Evolutionary conservation across 2,113 vertebrate species (phyloP).

Genomic region (Pangasianodon hypophthalmus): DNA sequence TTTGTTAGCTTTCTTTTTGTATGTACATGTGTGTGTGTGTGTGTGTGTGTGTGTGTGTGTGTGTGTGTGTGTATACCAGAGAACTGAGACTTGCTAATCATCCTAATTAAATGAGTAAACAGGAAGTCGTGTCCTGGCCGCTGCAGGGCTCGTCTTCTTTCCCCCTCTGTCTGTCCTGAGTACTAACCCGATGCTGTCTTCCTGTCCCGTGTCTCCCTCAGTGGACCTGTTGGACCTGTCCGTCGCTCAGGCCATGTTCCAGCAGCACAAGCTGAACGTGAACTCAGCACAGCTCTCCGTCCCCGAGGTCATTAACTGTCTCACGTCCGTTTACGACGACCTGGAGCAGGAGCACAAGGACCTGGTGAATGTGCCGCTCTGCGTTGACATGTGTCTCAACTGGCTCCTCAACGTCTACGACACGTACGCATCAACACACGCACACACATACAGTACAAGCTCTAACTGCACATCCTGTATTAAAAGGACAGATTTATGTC

Average conservation of each 20-base stretch:
- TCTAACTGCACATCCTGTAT: background rate
- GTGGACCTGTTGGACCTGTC: slow-evolving; percentile 92
- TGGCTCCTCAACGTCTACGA: slow-evolving; percentile 98
- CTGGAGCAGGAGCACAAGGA: slow-evolving; percentile 93
- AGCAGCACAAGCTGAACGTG: slow-evolving; percentile 88
- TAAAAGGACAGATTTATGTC: background rate
- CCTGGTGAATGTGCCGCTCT: slow-evolving; percentile 93
- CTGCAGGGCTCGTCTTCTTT: background rate
- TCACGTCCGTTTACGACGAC: slow-evolving; percentile 90
- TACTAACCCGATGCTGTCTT: background rate
- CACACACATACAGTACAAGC: background rate
- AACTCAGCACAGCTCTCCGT: slow-evolving; percentile 87
- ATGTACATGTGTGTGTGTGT: background rate
- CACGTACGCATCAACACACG: slow-evolving; percentile 73
- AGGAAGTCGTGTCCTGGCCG: background rate
- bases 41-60: background rate
- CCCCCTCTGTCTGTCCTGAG: background rate
- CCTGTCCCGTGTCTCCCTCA: slow-evolving; percentile 56
- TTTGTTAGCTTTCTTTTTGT: background rate
- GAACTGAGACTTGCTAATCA: slow-evolving; percentile 27
- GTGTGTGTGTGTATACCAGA: background rate
- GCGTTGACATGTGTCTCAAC: slow-evolving; percentile 97
- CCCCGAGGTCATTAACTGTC: slow-evolving; percentile 90
- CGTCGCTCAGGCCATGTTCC: slow-evolving; percentile 89
- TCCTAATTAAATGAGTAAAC: slow-evolving; percentile 38